phyloP scores from a whole-genome alignment of 2,888 invertebrate genomes.

The Herminia tarsipennalis region DNA sequence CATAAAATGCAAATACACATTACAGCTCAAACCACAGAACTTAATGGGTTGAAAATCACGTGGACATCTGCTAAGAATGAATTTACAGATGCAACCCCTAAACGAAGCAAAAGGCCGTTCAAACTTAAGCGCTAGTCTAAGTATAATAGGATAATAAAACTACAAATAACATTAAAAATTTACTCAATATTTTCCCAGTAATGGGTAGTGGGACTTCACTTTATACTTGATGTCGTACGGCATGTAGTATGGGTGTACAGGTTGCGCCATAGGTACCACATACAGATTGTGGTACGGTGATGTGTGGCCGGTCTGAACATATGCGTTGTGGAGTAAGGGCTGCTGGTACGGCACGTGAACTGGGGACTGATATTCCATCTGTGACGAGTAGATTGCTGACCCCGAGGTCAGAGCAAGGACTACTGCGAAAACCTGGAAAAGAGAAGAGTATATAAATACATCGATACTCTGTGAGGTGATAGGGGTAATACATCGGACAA shows the following conservation, averaged over 20 bases:
- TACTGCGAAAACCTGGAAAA: conserved; percentile 26
- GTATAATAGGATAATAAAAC: background rate
- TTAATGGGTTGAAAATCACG: too few species aligned
- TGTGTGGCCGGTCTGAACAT: conserved; percentile 7
- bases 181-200: background rate
- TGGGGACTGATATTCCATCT: conserved; percentile 28
- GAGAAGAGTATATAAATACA: background rate
- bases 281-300: conserved; percentile 9
- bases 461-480: background rate
- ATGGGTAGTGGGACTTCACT: conserved; percentile 30
- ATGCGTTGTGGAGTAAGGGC: conserved; percentile 20
- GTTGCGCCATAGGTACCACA: conserved; percentile 24
- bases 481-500: too few species aligned
- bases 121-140: too few species aligned
- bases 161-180: background rate
- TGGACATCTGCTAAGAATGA: too few species aligned
- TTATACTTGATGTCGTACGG: conserved; percentile 24
- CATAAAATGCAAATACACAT: too few species aligned
- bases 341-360: conserved; percentile 20
- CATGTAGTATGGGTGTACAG: conserved; percentile 28
- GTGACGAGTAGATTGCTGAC: conserved; percentile 25
- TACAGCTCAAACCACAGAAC: too few species aligned
- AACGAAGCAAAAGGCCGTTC: too few species aligned
- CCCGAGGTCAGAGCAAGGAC: conserved; percentile 10
- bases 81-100: too few species aligned